Base-by-base conservation (phyloP, 2,888 invertebrate genomes). In the Synanthedon formicaeformis region DNA sequence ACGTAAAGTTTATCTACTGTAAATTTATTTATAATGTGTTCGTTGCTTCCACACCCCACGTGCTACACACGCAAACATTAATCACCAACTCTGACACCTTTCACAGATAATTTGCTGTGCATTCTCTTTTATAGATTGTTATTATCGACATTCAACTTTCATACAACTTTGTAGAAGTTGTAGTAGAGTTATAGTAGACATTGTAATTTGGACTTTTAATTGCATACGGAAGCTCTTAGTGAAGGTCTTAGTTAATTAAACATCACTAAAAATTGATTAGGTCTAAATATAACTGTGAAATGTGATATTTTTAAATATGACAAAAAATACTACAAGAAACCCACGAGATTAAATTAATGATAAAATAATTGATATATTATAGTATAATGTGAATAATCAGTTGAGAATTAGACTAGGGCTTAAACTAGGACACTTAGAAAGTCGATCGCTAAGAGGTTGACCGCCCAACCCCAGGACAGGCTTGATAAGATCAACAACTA, bases 11-110 rank as follows among this genome's bases (percentile, higher is more conserved):
- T 50, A 50, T 16, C 14, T 50, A 50, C 50, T 23, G 16, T 45
- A 6, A 13, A 14, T 13, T 45, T 45, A 45, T 45, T 14, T 13
- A 6, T 45, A 45, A 45, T n/a, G 45, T 45, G n/a, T 45, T 64
- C 60, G 62, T 58, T 55, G 48, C 41, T 58, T 64, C 71, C 66
- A 71, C 75, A 71, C 72, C 75, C 76, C 71, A 74, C 71, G 76
- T 78, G 75, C 71, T 69, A 62, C 67, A 74, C 84, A 84, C 85
- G 85, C 86, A 76, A 85, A 75, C 86, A 83, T 85, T 82, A 84
- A 85, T 83, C 71, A 76, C 63, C 10, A 58, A 62, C 68, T 66
- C 69, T 65, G 72, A 81, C 79, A 75, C 78, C 73, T 74, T 72
- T 67, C 72, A 69, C 63, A 57, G 63, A 60, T 68, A 70, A 73